Evolutionary conservation across 2,797 vertebrate genomes (phyloP).

Genomic region (Momotus momota): DNA sequence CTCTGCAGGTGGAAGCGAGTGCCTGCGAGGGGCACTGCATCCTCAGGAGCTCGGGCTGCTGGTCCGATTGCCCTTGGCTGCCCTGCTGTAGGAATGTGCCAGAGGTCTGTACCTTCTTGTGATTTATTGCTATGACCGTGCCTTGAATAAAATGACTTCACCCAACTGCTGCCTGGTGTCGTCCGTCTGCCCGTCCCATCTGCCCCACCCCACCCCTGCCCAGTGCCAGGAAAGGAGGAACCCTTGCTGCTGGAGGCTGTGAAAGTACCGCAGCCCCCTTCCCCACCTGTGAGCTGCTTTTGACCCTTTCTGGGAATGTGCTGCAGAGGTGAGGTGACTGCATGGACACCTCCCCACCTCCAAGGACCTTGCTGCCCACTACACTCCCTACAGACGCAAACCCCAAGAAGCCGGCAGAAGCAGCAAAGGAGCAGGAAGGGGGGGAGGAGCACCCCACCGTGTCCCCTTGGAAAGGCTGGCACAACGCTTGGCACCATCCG

Average conservation of each 20-base stretch:
- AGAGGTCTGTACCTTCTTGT: conserved; percentile 77
- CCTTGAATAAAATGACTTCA: conserved; percentile 82
- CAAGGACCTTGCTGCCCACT: background rate
- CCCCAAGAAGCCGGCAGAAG: background rate
- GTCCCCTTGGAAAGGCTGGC: background rate
- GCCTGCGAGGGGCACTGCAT: conserved; percentile 62
- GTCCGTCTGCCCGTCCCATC: no score
- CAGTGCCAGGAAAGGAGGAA: rapidly evolving
- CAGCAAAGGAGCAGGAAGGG: background rate
- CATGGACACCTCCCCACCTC: background rate
- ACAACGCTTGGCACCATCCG: background rate
- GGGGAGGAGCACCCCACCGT: rapidly evolving
- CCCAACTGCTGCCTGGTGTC: background rate
- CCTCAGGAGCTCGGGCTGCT: conserved; percentile 21
- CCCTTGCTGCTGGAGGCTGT: background rate
- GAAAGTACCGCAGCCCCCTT: background rate
- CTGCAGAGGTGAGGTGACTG: background rate
- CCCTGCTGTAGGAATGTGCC: conserved; percentile 77
- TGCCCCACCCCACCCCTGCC: background rate
- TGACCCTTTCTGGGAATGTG: background rate
- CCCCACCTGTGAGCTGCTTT: background rate
- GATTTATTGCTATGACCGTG: conserved; percentile 79
- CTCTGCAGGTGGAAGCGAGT: conserved; percentile 61
- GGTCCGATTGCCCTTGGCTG: conserved; percentile 51
- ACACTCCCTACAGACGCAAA: background rate